These are phyloP conservation scores for Chiloscyllium punctatum DNA, from an alignment of 2,797 vertebrate genomes.

Conservation along the genomic window DNA sequence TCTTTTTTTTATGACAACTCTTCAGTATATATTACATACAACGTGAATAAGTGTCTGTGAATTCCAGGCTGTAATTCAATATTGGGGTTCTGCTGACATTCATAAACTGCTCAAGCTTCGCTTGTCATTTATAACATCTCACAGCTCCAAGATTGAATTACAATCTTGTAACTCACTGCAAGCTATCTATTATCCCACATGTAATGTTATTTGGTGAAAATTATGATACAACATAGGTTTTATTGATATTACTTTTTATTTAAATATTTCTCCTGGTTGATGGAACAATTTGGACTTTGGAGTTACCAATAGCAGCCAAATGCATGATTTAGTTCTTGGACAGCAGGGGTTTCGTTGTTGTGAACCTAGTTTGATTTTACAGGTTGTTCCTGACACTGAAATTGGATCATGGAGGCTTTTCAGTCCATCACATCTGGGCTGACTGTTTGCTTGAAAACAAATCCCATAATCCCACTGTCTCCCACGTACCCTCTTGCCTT, in stretches of 20 bases:
- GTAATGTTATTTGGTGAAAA: constrained; percentile 34
- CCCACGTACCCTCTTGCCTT: background rate
- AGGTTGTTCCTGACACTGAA: background rate
- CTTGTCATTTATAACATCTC: constrained; percentile 31
- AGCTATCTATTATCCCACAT: constrained; percentile 34
- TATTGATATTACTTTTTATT: constrained; percentile 10
- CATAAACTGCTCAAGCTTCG: constrained; percentile 34
- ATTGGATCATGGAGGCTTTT: background rate
- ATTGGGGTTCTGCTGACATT: constrained; percentile 30
- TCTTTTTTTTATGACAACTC: background rate
- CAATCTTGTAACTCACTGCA: constrained; percentile 35
- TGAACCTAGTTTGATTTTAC: background rate
- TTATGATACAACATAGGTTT: constrained; percentile 31
- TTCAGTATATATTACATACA: background rate
- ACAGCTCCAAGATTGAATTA: constrained; percentile 29
- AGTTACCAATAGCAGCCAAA: background rate
- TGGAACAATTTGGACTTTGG: background rate
- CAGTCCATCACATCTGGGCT: background rate
- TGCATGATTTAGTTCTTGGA: background rate
- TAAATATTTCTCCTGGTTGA: background rate
- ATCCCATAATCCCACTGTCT: background rate
- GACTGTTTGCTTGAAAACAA: background rate
- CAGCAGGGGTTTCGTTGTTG: background rate
- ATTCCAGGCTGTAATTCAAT: constrained; percentile 35
- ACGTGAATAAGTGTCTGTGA: constrained; percentile 10